A percentile compares a stretch with the other conserved stretches of the same genome.
Conservation (phyloP, 2,797 vertebrate genomes). For the Falco columbarius region DNA sequence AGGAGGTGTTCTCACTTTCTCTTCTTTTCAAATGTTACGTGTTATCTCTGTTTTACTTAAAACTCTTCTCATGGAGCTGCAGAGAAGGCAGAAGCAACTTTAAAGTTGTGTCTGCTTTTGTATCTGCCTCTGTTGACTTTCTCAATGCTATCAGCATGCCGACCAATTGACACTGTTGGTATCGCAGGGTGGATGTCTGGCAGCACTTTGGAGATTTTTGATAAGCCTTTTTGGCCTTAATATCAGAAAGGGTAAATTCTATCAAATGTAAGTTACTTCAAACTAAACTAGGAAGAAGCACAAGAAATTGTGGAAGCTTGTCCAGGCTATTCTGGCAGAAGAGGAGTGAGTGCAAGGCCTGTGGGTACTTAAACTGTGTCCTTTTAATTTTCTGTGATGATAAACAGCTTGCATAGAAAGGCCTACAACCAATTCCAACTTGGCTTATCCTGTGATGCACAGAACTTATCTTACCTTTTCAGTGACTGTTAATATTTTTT, state of each 20-base stretch:
- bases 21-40: neutral
- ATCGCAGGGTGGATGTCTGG: neutral
- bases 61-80: neutral
- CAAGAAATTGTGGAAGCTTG: neutral
- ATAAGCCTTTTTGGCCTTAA: neutral
- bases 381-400: neutral
- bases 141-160: rapidly evolving
- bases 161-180: neutral
- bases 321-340: neutral
- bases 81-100: neutral
- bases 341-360: neutral
- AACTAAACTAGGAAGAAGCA: neutral
- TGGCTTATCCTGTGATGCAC: neutral
- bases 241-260: neutral
- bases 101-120: neutral
- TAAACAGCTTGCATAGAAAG: neutral
- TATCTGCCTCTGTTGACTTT: neutral
- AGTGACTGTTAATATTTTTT: neutral
- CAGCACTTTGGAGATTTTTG: neutral
- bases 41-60: neutral
- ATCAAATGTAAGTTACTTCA: neutral
- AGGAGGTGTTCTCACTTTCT: neutral
- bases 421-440: neutral
- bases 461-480: neutral
- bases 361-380: neutral